Conservation (phyloP, 2,113 vertebrate species). For the Chascanopsetta lugubris region DNA sequence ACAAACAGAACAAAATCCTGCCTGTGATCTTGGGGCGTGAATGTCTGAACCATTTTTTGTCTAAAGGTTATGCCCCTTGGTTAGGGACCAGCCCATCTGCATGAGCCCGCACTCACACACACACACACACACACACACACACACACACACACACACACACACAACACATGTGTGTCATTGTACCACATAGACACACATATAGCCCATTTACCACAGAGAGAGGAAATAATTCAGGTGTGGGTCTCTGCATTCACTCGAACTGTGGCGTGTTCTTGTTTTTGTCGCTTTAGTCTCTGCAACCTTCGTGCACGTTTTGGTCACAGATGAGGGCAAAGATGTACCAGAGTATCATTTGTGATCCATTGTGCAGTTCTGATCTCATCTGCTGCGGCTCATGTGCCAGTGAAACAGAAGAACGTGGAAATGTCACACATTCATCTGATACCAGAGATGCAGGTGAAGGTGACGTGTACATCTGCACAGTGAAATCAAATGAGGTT, state of each 20-base stretch:
- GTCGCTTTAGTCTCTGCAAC: conserved; percentile 14
- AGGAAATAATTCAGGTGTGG: conserved; percentile 15
- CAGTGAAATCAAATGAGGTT: conserved; percentile 63
- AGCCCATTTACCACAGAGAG: conserved; percentile 40
- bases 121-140: background rate
- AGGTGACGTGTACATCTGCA: conserved; percentile 54
- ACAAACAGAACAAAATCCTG: background rate
- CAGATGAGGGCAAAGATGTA: conserved; percentile 17
- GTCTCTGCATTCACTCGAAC: conserved; percentile 2
- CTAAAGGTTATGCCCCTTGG: conserved; percentile 64
- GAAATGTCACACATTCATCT: conserved; percentile 65
- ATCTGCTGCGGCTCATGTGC: conserved; percentile 3
- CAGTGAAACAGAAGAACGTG: conserved; percentile 32
- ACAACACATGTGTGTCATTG: conserved; percentile 49
- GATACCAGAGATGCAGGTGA: conserved; percentile 60
- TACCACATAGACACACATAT: conserved; percentile 34
- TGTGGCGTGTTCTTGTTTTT: conserved; percentile 10
- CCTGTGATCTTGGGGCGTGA: conserved; percentile 36
- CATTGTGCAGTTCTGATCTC: conserved; percentile 18
- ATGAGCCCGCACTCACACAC: conserved; percentile 48
- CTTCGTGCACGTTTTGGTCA: background rate
- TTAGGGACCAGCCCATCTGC: conserved; percentile 52
- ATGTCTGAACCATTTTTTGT: conserved; percentile 30
- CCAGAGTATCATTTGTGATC: conserved; percentile 17
- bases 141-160: background rate